These are phyloP conservation scores for Zaprionus tsacasi DNA, from an alignment of 1,140 invertebrate species.

Conservation along the genomic window DNA sequence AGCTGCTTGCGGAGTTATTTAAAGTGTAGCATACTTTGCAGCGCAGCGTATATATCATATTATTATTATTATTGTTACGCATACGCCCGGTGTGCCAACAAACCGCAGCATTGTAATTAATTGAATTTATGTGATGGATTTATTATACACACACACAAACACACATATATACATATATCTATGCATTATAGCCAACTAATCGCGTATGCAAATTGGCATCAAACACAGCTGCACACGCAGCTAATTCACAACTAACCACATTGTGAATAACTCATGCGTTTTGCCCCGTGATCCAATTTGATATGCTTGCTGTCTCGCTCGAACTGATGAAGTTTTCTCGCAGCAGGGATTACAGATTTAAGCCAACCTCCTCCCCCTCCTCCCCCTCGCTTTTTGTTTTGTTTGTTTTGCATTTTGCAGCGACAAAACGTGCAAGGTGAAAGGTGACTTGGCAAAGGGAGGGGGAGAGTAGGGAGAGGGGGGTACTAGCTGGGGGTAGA, in stretches of 20 bases:
- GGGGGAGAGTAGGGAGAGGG: background rate
- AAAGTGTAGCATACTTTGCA: background rate
- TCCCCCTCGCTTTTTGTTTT: conserved; percentile 28
- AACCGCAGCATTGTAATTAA: conserved; percentile 68
- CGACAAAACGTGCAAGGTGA: conserved; percentile 12
- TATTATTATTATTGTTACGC: background rate
- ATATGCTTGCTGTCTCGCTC: background rate
- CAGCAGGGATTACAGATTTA: conserved; percentile 27
- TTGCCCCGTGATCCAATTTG: conserved; percentile 18
- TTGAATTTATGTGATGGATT: conserved; percentile 53
- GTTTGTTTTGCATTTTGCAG: conserved; percentile 49
- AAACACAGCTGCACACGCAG: conserved; percentile 37
- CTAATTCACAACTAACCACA: conserved; percentile 39
- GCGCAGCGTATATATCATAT: background rate
- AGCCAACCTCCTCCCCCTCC: no score
- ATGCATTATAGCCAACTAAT: conserved; percentile 31
- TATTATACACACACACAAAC: background rate
- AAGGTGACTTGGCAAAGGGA: background rate
- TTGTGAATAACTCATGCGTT: conserved; percentile 20
- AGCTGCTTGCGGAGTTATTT: no score
- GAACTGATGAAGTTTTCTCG: background rate
- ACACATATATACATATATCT: background rate
- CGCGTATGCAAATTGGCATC: conserved; percentile 47
- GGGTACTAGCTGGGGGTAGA: conserved; percentile 12
- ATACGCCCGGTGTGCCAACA: conserved; percentile 8